Conservation (phyloP, 2,888 invertebrate species). For the Acleris sparsana region DNA sequence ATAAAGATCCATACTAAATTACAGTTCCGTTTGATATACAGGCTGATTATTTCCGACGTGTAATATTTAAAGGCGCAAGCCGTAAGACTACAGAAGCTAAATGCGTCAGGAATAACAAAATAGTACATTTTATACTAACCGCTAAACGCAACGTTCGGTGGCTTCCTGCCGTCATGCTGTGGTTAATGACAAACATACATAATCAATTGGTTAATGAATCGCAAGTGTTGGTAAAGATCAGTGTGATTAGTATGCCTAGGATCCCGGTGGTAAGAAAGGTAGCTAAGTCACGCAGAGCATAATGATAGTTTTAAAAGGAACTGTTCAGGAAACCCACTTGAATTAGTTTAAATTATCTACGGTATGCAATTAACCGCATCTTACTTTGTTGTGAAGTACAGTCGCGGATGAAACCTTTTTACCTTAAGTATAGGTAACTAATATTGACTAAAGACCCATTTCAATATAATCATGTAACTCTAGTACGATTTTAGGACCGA, state of each 20-base stretch:
- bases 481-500: no score
- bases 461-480: no score
- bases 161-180: conserved; percentile 24
- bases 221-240: conserved; percentile 16
- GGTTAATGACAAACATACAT: conserved; percentile 24
- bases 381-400: no score
- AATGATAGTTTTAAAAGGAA: conserved; percentile 13
- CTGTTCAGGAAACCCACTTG: conserved; percentile 1
- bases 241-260: conserved; percentile 9
- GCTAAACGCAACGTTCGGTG: conserved; percentile 4
- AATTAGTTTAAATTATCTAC: no score
- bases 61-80: conserved; percentile 53
- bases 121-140: conserved; percentile 8
- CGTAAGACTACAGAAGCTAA: conserved; percentile 54
- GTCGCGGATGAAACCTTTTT: no score
- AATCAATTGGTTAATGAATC: conserved; percentile 29
- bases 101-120: conserved; percentile 66
- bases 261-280: background rate
- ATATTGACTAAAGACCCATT: no score
- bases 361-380: no score
- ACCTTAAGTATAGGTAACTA: no score
- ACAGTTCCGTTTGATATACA: conserved; percentile 4
- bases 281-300: conserved; percentile 5
- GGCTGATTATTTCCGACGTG: conserved; percentile 41
- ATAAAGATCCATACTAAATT: conserved; percentile 4